A percentile compares a stretch with the other conserved stretches of the same genome.
phyloP scores from a whole-genome alignment of 2,888 invertebrate genomes.

The Caenorhabditis plicata region DNA sequence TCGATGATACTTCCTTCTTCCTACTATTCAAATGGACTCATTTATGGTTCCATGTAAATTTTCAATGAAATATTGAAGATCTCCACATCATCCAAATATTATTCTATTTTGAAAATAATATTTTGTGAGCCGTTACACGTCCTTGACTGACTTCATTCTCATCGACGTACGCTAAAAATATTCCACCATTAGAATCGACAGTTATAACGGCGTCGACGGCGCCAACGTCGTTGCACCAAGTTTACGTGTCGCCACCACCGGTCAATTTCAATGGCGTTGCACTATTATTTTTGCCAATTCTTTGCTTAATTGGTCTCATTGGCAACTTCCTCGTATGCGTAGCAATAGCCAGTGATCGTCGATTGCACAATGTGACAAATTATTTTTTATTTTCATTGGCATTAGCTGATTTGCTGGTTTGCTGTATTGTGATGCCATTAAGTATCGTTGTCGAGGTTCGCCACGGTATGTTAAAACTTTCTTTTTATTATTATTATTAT shows the following conservation, averaged over 20 bases:
- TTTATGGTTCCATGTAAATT: too few species aligned
- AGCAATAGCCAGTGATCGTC: constrained; percentile 85
- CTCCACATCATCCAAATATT: too few species aligned
- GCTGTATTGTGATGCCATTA: constrained; percentile 91
- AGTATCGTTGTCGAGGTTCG: constrained; percentile 85
- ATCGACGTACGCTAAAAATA: too few species aligned
- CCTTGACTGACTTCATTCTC: too few species aligned
- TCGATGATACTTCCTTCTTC: too few species aligned
- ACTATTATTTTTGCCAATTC: constrained; percentile 51
- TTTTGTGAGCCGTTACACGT: too few species aligned
- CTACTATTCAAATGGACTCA: too few species aligned
- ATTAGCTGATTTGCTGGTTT: constrained; percentile 88
- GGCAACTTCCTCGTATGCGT: constrained; percentile 75
- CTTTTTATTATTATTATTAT: background rate
- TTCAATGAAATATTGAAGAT: too few species aligned
- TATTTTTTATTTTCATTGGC: constrained; percentile 90
- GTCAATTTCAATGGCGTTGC: constrained; percentile 48
- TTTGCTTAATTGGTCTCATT: constrained; percentile 55
- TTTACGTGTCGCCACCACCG: constrained; percentile 18
- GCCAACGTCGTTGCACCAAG: constrained; percentile 18
- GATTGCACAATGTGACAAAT: constrained; percentile 90
- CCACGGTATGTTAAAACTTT: constrained; percentile 76
- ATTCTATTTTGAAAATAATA: too few species aligned
- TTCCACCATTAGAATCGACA: constrained; percentile 16
- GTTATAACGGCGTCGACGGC: constrained; percentile 19